Evolutionary conservation across 2,113 vertebrate species (phyloP).

Genomic region (Forbesichthys agassizii): DNA sequence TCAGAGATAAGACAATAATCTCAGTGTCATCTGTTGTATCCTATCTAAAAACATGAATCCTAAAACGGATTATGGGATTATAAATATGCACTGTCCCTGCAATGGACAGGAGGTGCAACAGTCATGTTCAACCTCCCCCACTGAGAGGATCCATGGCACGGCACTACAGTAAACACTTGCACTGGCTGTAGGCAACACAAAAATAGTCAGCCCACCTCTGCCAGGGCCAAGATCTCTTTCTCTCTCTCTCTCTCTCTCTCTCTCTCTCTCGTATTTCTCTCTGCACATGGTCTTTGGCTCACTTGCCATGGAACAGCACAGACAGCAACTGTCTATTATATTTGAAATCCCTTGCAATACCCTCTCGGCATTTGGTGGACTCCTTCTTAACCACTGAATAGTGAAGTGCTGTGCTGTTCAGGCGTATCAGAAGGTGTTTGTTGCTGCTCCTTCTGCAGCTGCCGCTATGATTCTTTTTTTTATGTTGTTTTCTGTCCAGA

Average conservation of each 20-base stretch:
- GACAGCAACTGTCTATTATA: slow-evolving; percentile 54
- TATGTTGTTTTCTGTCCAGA: background rate
- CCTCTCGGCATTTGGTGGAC: slow-evolving; percentile 55
- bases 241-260: slow-evolving; percentile 56
- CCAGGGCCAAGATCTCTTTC: slow-evolving; percentile 47
- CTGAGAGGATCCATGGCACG: slow-evolving; percentile 67
- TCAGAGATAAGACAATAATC: background rate
- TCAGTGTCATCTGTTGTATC: background rate
- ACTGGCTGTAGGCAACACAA: slow-evolving; percentile 69
- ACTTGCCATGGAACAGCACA: slow-evolving; percentile 51
- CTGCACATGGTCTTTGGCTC: slow-evolving; percentile 62
- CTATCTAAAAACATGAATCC: background rate
- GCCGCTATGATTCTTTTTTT: no score
- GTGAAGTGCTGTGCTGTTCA: slow-evolving; percentile 46
- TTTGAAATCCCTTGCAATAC: slow-evolving; percentile 59
- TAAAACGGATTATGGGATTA: slow-evolving; percentile 65
- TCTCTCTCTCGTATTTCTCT: slow-evolving; percentile 52
- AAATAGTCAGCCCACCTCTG: slow-evolving; percentile 69
- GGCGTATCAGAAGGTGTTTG: slow-evolving; percentile 34
- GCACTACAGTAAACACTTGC: slow-evolving; percentile 73
- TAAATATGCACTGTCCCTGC: slow-evolving; percentile 59
- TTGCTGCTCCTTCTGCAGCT: slow-evolving; percentile 21
- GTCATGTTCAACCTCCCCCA: slow-evolving; percentile 71
- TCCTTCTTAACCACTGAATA: slow-evolving; percentile 48
- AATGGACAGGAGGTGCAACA: slow-evolving; percentile 65